Percentiles rank a stretch among this genome's conserved stretches.
Evolutionary conservation across 2,113 vertebrate species (phyloP).

Genomic region (Rhagologus leucostigma): DNA sequence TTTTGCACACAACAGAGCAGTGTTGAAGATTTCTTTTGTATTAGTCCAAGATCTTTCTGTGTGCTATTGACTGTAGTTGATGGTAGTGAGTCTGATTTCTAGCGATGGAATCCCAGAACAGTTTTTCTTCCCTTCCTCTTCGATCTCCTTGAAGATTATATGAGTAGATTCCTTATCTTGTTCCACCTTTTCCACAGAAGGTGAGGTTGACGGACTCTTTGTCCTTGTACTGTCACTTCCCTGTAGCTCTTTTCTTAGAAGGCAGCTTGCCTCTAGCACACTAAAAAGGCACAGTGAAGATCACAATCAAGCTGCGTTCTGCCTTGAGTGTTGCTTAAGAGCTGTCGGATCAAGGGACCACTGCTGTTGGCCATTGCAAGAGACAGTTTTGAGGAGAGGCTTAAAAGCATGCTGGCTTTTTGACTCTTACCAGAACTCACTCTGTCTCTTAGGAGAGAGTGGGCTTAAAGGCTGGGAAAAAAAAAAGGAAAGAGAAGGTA

Average conservation of each 20-base stretch:
- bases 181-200: not conserved
- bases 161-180: not conserved
- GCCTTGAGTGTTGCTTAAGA: not conserved
- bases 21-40: not conserved
- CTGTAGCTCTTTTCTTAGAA: not conserved
- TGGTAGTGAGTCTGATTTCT: not conserved
- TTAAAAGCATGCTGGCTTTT: not conserved
- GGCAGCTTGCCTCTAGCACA: not conserved
- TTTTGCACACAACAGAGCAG: not conserved
- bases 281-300: not conserved
- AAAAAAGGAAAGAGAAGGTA: not conserved
- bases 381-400: not conserved
- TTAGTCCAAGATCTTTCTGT: not conserved
- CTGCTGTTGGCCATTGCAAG: not conserved
- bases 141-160: not conserved
- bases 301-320: not conserved
- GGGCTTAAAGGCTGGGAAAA: not conserved
- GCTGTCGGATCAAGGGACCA: not conserved
- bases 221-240: rapidly evolving
- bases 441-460: not conserved
- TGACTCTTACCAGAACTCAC: not conserved
- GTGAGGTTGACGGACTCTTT: not conserved
- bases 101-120: not conserved
- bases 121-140: not conserved
- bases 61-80: not conserved